Evolutionary conservation across 2,888 invertebrate species (phyloP).

Genomic region (Mimas tiliae): DNA sequence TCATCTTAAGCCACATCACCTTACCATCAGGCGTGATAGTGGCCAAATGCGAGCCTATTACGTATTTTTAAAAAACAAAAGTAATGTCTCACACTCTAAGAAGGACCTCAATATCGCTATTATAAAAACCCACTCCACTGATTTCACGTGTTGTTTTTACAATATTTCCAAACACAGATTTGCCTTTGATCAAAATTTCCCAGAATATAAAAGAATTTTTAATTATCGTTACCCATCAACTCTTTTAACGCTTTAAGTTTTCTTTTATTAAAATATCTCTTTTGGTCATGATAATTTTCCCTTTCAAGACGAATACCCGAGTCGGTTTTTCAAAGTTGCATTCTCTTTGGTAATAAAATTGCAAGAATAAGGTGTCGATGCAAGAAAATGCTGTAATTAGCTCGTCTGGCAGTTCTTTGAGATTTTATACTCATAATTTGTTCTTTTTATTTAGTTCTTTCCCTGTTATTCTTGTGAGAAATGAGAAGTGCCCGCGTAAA

Average conservation of each 20-base stretch:
- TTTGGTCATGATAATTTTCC: constrained; percentile 13
- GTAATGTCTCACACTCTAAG: no score
- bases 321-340: constrained; percentile 39
- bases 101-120: neutral
- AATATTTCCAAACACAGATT: no score
- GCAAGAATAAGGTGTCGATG: constrained; percentile 35
- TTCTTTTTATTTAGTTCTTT: neutral
- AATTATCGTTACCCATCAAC: constrained; percentile 33
- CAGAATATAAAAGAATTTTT: constrained; percentile 27
- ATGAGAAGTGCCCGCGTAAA: neutral
- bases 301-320: constrained; percentile 41
- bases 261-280: neutral
- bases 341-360: constrained; percentile 38
- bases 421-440: constrained; percentile 20
- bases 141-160: no score
- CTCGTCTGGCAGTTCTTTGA: constrained; percentile 35
- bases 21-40: no score
- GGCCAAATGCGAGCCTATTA: no score
- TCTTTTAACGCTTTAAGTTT: neutral
- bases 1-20: no score
- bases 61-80: no score
- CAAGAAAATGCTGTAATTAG: constrained; percentile 42
- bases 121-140: no score
- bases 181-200: no score
- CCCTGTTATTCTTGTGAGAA: neutral